A percentile compares a stretch with the other conserved stretches of the same genome.
Evolutionary conservation across 2,797 vertebrate species (phyloP).

Genomic region (Ctenochaetus hawaiiensis): DNA sequence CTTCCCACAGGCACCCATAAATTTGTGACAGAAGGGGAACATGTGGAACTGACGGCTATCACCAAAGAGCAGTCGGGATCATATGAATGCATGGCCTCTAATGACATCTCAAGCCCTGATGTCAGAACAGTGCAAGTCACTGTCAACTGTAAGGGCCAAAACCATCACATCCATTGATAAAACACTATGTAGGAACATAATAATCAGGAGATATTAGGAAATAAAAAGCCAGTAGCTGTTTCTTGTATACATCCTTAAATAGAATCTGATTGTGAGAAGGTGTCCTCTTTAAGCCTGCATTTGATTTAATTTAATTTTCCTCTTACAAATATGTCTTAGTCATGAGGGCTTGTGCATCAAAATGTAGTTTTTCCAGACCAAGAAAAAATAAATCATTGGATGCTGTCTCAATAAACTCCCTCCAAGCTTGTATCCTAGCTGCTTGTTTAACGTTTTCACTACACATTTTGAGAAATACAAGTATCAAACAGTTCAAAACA

Average conservation of each 20-base stretch:
- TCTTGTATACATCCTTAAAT: no score
- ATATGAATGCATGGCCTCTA: slow-evolving; percentile 95
- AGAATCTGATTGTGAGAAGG: no score
- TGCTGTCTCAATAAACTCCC: no score
- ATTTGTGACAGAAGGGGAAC: slow-evolving; percentile 93
- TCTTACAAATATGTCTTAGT: no score
- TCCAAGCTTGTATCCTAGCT: no score
- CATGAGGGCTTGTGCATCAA: no score
- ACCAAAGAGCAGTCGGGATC: slow-evolving; percentile 95
- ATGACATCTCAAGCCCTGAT: slow-evolving; percentile 92
- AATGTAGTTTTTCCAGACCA: no score
- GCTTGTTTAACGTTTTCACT: no score
- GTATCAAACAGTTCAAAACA: neutral
- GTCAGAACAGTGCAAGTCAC: slow-evolving; percentile 93
- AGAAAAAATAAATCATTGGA: no score
- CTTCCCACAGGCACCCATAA: slow-evolving; percentile 77
- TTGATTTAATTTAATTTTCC: no score
- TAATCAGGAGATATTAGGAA: neutral
- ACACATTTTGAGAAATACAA: neutral
- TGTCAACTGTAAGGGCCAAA: slow-evolving; percentile 92
- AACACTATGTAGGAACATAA: neutral
- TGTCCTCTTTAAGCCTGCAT: no score
- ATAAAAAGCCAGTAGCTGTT: no score
- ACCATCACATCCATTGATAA: neutral
- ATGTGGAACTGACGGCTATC: slow-evolving; percentile 93